Evolutionary conservation across 2,113 vertebrate species (phyloP), one percentile per base, ranked within the genome.

Genomic region (Boleophthalmus pectinirostris): DNA sequence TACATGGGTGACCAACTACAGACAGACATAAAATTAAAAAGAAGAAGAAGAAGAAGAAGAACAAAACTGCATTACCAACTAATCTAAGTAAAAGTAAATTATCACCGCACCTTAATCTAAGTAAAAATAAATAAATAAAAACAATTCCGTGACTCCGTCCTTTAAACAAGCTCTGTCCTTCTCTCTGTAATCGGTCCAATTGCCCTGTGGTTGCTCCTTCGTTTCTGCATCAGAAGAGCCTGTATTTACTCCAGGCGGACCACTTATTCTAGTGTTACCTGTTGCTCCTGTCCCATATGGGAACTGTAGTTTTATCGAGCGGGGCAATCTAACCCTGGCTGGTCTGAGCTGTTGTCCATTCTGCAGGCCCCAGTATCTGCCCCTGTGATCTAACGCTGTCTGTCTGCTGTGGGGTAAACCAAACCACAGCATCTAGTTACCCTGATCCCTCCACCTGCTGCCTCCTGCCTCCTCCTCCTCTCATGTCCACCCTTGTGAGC

Each of bases 201-300:
- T 85, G 69, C 77, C 66, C 77, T 43, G 49, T 70, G 60, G 65
- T 61, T 80, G 69, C 67, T 29, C 69, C 64, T 70, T 78, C 66
- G 72, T 69, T 54, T 74, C 60, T 61, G 71, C 25, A 73, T 63
- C 78, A 79, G 82, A 85, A 67, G 82, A 77, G 72, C 78, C 72
- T 85, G 82, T 83, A 87, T 90, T 87, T 90, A 88, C 83, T 90
- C 86, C 88, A 88, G 77, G 76, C 85, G 88, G 89, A 85, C 83
- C 89, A 91, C 88, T 90, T 90, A 90, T 86, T 89, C 89, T 90
- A 87, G 80, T 85, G 84, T 90, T 89, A 89, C 87, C 83, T 81
- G 80, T 83, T 87, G 79, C 80, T 80, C 74, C 86, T 78, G 68
- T 90, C 82, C 79, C 87, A 91, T 73, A 86, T 83, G 89, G 84